Conservation (phyloP, 53 echinoderm and acorn worm genomes). For the Astropecten irregularis region DNA sequence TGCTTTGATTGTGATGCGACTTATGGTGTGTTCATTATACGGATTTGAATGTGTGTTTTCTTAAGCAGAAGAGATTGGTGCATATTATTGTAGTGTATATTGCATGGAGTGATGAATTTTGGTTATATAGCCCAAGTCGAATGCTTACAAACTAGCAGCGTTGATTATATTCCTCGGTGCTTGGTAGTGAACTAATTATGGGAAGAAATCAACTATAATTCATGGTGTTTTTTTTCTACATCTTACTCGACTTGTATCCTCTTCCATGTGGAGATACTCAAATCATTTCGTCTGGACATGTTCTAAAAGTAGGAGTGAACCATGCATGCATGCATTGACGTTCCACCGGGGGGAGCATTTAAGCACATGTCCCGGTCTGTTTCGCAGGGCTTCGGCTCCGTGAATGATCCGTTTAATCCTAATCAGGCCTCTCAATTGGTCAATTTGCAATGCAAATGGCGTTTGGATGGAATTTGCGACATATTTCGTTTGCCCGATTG, state of each 20-base stretch:
- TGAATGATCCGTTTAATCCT: conserved; percentile 40
- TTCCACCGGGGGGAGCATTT: conserved; percentile 17
- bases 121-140: no score
- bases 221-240: no score
- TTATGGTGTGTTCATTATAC: no score
- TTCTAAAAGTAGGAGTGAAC: neutral
- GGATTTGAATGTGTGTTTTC: no score
- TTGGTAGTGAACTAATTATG: no score
- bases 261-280: neutral
- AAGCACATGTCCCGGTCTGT: conserved; percentile 34
- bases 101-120: no score
- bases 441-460: conserved; percentile 55
- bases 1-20: no score
- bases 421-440: neutral
- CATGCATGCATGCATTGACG: neutral
- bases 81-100: no score
- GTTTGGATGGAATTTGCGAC: conserved; percentile 49
- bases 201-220: no score
- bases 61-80: no score
- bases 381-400: neutral
- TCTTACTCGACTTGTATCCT: neutral
- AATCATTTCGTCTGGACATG: conserved; percentile 14
- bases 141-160: no score
- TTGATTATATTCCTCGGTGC: no score
- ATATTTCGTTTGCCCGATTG: conserved; percentile 33